A percentile compares a stretch with the other conserved stretches of the same genome.
Evolutionary conservation across 2,113 vertebrate species (phyloP).

Genomic region (Falcunculus frontatus): DNA sequence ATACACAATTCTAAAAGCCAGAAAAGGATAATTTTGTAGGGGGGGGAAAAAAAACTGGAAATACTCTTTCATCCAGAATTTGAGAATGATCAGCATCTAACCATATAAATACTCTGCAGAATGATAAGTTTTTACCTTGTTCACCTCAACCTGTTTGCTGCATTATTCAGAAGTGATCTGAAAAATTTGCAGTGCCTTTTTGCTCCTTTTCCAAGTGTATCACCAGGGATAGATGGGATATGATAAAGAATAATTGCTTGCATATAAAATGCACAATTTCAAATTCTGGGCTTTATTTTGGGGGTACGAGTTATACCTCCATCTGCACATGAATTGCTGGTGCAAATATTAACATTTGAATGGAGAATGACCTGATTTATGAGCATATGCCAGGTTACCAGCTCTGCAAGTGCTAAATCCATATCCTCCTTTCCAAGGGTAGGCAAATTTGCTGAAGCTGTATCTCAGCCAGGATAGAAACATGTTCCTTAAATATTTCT

Average conservation of each 20-base stretch:
- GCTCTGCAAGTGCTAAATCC: slow-evolving; percentile 2
- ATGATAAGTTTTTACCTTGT: background rate
- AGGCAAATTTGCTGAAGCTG: background rate
- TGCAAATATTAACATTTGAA: slow-evolving; percentile 48
- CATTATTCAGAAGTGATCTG: background rate
- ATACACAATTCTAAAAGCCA: background rate
- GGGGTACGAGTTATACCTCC: slow-evolving; percentile 16
- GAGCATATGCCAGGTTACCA: background rate
- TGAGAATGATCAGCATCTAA: background rate
- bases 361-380: slow-evolving; percentile 11
- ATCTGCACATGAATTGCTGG: slow-evolving; percentile 41
- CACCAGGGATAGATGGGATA: background rate
- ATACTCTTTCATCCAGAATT: background rate
- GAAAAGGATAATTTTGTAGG: background rate
- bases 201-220: background rate
- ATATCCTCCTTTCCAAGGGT: background rate
- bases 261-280: slow-evolving; percentile 1
- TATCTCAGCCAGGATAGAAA: background rate
- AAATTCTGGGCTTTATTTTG: background rate
- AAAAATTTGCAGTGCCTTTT: background rate
- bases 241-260: background rate
- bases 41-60: background rate
- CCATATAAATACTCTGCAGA: background rate
- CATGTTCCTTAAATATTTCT: background rate
- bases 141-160: background rate